Evolutionary conservation across 2,797 vertebrate genomes (phyloP), one percentile per base, ranked within the genome.

Genomic region (Brotula barbata): DNA sequence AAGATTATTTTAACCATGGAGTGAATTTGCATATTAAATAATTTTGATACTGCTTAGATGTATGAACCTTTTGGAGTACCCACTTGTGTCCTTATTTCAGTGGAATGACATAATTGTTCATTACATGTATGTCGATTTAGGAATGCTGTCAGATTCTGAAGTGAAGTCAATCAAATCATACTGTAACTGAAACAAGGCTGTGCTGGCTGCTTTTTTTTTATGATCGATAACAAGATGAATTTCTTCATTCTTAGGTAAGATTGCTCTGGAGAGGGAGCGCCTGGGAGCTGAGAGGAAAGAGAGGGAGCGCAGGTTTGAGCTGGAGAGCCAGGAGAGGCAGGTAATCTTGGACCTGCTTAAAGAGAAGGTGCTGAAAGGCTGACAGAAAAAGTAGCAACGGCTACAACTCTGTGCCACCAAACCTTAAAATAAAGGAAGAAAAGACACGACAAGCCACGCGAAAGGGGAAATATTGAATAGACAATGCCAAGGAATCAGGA

Each of bases 301-400:
- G 66, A 83, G 89, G 39, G 92, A 92, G 67, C 76, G 85, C 11
- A 83, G 90, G 20, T 92, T 92, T 67, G 90, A 92, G 69, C 83
- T 92, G 47, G 91, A 92, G 85, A 92, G 91, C 59, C 91, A 91
- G 59, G 91, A 92, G 82, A 87, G 92, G 53, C 90, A 92, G 81
- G 90, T 93, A 58, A 91, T 93, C 69, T 64, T 92, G 53, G 90
- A 92, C 64, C 84, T 93, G 64, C 74, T 93, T 1, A 92, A 92
- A 73, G 89, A 91, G 47, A 92, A 92, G 67, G 89, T 91, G 68
- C 77, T 92, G 50, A 91, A 89, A 64, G 76, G 80, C 40, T 89
- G 78, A 88, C n/a, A 11, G 51, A 28, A 11, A 52, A 45, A 50
- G 21, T 22, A 34, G 7, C 12, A 28, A 23, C 50, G 45, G n/a